These are phyloP conservation scores for Sipha maydis DNA, from an alignment of 2,888 invertebrate species.

Conservation along the genomic window DNA sequence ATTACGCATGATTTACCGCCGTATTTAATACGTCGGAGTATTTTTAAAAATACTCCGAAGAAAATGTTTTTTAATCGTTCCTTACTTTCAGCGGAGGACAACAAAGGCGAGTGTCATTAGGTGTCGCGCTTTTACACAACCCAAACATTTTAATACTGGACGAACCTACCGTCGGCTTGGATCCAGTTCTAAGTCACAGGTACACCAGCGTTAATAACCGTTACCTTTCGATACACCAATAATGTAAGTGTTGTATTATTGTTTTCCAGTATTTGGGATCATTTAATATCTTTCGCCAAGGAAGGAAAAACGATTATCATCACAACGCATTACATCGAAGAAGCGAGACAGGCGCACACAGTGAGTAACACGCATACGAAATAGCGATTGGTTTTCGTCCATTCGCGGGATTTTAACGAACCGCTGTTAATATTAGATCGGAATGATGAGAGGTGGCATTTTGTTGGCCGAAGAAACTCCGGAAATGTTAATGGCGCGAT, in stretches of 20 bases:
- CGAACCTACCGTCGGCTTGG: slow-evolving; percentile 94
- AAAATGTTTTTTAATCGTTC: too few relatives aligned
- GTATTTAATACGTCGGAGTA: too few relatives aligned
- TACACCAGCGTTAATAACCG: slow-evolving; percentile 21
- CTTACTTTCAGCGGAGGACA: slow-evolving; percentile 77
- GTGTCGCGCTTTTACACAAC: slow-evolving; percentile 86
- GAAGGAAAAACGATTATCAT: slow-evolving; percentile 84
- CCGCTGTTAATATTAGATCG: slow-evolving; percentile 66
- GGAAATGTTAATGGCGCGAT: slow-evolving; percentile 66
- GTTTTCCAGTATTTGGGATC: slow-evolving; percentile 85
- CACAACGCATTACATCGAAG: slow-evolving; percentile 95
- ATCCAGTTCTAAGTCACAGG: slow-evolving; percentile 76
- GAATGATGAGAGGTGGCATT: slow-evolving; percentile 70
- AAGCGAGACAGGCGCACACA: slow-evolving; percentile 83
- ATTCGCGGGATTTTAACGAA: background rate
- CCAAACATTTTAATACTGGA: slow-evolving; percentile 89
- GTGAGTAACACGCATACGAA: slow-evolving; percentile 69
- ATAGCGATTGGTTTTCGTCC: background rate
- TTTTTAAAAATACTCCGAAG: too few relatives aligned
- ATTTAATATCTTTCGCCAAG: slow-evolving; percentile 78
- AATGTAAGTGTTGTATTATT: background rate
- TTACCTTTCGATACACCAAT: background rate
- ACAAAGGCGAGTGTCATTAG: slow-evolving; percentile 87
- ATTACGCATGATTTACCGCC: too few relatives aligned
- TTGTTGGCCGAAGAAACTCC: slow-evolving; percentile 70